Conservation (phyloP, 2,888 invertebrate genomes). For the Opisthograptis luteolata region DNA sequence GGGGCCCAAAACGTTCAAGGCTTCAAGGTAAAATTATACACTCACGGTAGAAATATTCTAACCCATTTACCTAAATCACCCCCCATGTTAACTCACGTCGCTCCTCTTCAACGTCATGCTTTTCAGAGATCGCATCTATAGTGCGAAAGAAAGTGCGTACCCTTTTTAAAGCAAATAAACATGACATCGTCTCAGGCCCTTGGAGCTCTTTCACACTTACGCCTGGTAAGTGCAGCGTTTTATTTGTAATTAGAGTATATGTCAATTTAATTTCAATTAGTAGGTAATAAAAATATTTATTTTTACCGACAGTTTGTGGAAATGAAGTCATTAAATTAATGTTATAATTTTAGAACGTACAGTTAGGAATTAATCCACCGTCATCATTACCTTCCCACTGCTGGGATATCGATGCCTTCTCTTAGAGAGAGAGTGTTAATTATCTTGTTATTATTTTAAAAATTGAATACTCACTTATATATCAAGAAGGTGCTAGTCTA, state of each 20-base stretch:
- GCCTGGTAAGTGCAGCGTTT: background rate
- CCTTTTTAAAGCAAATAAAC: constrained; percentile 78
- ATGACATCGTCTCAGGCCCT: constrained; percentile 65
- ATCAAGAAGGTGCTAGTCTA: too few relatives aligned
- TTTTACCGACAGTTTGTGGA: too few relatives aligned
- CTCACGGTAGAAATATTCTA: constrained; percentile 48
- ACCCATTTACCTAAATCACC: constrained; percentile 61
- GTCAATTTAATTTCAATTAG: too few relatives aligned
- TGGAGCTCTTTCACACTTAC: constrained; percentile 15
- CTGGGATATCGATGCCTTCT: too few relatives aligned
- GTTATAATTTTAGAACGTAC: too few relatives aligned
- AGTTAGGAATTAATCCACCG: too few relatives aligned
- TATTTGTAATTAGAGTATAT: background rate
- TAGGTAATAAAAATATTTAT: too few relatives aligned
- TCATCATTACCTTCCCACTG: too few relatives aligned
- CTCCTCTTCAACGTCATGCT: constrained; percentile 64
- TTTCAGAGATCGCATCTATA: constrained; percentile 53
- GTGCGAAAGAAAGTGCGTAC: constrained; percentile 65
- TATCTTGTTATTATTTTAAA: too few relatives aligned
- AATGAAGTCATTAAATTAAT: too few relatives aligned
- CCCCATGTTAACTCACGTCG: constrained; percentile 64
- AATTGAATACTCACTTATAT: too few relatives aligned
- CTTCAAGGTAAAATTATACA: constrained; percentile 33
- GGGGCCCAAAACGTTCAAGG: constrained; percentile 19
- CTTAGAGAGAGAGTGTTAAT: too few relatives aligned